Base-by-base conservation (phyloP, 1,140 invertebrate species). In the Leucophenga varia region DNA sequence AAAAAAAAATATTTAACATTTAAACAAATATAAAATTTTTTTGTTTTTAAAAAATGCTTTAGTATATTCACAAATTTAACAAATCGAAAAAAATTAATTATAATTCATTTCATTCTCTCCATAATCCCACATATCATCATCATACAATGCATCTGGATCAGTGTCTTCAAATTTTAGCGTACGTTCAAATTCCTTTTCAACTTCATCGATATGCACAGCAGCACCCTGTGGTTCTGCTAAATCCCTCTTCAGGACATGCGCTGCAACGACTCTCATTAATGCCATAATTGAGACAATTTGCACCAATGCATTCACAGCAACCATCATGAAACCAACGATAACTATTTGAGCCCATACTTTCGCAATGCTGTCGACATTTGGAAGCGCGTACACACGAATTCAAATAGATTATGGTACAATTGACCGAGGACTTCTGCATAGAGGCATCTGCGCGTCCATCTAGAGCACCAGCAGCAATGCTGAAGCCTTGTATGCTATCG, bases 361-460 rank as follows among this genome's bases (percentile, higher is more conserved):
- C 63, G 45, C 72, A 75, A 40, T 74, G 63, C 32, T 68, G 49
- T 13, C 48, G 54, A 46, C 72, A 97, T 68, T 95, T 95, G 64
- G 86, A 85, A 77, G 86, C 86, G 2, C 91, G 89, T 79, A 89
- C 88, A 74, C 94, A 97, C 55, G 92, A 84, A 19, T 88, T 86
- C 84, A 95, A 87, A 72, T 90, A 97, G 1, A 90, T 91, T 0
- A 97, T 92, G 1, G 92, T 94, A 74, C 94, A 97, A 76, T 96
- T 95, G 1, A 89, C 79, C 3, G 84, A 86, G 50, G 85, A 79
- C 34, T 73, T 73, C 54, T 88, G 28, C 16, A 20, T 3, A 34
- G 17, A 12, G 10, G 31, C 12, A 3, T 18, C 21, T 6, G 12
- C 9, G 2, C 4, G n/a, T 44, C 25, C 5, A 17, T 14, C 10